phyloP scores from a whole-genome alignment of 2,888 invertebrate genomes.

The Caenorhabditis imperialis region DNA sequence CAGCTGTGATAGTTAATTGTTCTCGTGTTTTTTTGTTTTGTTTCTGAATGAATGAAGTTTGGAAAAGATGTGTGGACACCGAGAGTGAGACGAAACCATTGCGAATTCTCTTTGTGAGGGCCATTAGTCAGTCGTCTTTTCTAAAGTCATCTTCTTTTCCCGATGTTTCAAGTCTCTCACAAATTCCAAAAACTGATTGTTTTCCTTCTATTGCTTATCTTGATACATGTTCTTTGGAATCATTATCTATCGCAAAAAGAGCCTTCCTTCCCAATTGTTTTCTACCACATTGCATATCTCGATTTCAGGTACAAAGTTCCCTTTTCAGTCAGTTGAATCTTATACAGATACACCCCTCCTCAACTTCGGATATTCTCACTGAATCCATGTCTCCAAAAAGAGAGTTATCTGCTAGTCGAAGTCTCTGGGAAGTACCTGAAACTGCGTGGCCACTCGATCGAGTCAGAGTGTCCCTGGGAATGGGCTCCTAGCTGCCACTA shows the following conservation, averaged over 20 bases:
- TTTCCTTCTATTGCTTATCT: neutral
- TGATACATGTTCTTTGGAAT: neutral
- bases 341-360: slow-evolving; percentile 13
- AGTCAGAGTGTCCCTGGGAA: slow-evolving; percentile 59
- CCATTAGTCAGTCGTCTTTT: neutral
- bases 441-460: slow-evolving; percentile 40
- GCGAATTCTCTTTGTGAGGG: neutral
- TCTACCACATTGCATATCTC: slow-evolving; percentile 31
- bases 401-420: slow-evolving; percentile 18
- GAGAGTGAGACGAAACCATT: too few species aligned
- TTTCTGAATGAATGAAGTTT: neutral
- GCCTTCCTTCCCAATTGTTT: slow-evolving; percentile 26
- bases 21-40: neutral
- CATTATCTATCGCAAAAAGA: neutral
- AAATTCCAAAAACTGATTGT: neutral
- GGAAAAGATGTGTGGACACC: too few species aligned
- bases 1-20: neutral
- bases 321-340: too few species aligned
- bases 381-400: slow-evolving; percentile 34
- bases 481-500: slow-evolving; percentile 55
- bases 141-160: neutral
- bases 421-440: slow-evolving; percentile 3
- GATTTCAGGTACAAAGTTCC: slow-evolving; percentile 20
- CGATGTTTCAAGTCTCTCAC: slow-evolving; percentile 10
- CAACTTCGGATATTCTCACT: slow-evolving; percentile 42